These are phyloP conservation scores for Anoplopoma fimbria DNA, from an alignment of 2,113 vertebrate species.

Conservation along the genomic window DNA sequence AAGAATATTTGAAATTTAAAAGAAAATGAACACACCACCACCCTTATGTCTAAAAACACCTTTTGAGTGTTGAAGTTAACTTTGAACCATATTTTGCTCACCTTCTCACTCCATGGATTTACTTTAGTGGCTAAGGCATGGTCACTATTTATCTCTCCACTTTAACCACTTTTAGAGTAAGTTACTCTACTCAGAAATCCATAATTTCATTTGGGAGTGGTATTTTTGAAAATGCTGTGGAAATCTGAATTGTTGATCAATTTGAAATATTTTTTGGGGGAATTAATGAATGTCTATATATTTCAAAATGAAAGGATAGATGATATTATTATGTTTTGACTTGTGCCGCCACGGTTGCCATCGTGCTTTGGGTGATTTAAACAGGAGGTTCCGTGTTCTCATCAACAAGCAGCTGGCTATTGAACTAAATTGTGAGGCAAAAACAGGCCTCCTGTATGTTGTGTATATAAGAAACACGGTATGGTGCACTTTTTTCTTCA, in stretches of 20 bases:
- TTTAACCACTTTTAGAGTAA: not conserved
- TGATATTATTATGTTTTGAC: not conserved
- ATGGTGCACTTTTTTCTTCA: not conserved
- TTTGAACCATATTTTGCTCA: not conserved
- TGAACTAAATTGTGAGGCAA: not conserved
- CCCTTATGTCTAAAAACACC: not conserved
- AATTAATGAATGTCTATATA: not conserved
- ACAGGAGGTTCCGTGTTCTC: not conserved
- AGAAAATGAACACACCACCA: not conserved
- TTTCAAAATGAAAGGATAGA: not conserved
- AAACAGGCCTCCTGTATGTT: not conserved
- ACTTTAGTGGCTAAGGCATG: no score
- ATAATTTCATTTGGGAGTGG: not conserved
- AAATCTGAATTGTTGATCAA: not conserved
- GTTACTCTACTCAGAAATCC: not conserved
- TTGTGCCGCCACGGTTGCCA: not conserved
- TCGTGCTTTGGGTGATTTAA: not conserved
- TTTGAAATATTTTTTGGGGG: not conserved
- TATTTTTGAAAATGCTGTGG: not conserved
- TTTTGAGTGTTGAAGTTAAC: not conserved
- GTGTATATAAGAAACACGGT: not conserved
- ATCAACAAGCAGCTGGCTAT: not conserved
- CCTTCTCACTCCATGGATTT: not conserved
- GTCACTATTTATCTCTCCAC: not conserved
- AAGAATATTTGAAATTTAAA: not conserved